phyloP scores from a whole-genome alignment of 2,888 invertebrate species.

The Teleiodes luculella region DNA sequence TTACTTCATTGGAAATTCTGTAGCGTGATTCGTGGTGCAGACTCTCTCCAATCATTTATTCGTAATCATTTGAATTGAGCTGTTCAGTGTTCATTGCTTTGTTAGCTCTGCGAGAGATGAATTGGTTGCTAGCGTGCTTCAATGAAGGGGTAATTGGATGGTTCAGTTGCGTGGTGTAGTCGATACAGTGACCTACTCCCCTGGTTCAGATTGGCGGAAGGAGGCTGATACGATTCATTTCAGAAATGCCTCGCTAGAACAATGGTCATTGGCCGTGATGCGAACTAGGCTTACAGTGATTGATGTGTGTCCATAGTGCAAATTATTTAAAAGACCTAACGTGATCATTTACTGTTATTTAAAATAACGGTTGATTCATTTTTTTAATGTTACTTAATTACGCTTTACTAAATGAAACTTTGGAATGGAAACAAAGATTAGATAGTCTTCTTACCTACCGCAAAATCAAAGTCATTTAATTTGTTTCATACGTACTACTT shows the following conservation, averaged over 20 bases:
- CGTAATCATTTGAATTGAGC: conserved; percentile 26
- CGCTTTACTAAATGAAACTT: too few relatives aligned
- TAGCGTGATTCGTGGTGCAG: conserved; percentile 43
- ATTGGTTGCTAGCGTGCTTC: conserved; percentile 22
- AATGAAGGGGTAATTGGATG: conserved; percentile 30
- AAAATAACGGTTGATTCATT: too few relatives aligned
- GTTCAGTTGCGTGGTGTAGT: conserved; percentile 24
- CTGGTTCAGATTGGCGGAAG: conserved; percentile 21
- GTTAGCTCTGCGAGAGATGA: conserved; percentile 23
- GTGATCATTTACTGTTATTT: not conserved
- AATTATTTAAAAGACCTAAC: not conserved
- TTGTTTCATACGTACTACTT: too few relatives aligned
- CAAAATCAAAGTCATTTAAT: too few relatives aligned
- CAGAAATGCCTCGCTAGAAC: conserved; percentile 24
- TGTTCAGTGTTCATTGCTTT: conserved; percentile 40
- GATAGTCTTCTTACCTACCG: too few relatives aligned
- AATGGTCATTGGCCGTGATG: conserved; percentile 26
- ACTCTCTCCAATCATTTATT: conserved; percentile 46
- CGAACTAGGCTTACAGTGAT: not conserved
- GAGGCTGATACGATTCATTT: conserved; percentile 26
- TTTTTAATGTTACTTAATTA: too few relatives aligned
- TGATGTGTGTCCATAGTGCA: not conserved
- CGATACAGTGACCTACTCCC: conserved; percentile 44
- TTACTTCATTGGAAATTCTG: conserved; percentile 64
- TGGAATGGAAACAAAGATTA: too few relatives aligned